Base-by-base conservation (phyloP, 2,113 vertebrate species). In the Ceyx margarethae region DNA sequence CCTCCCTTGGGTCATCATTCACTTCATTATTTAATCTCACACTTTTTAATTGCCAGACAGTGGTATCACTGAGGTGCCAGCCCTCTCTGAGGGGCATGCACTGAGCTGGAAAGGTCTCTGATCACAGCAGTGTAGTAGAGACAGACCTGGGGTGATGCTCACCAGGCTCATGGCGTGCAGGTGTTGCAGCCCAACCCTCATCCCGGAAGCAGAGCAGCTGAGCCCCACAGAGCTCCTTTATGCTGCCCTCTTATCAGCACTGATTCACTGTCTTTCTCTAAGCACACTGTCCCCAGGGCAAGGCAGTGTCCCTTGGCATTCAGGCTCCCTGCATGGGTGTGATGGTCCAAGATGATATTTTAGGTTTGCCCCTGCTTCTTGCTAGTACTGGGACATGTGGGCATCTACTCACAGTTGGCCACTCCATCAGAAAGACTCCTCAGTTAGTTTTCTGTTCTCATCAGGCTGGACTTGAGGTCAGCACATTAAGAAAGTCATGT, bases 61-160 rank as follows among this genome's bases (percentile, higher is more conserved):
- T 4, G 42, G 8, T 35, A 43, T 18, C 65, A 23, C 29, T 46
- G 31, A 73, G 60, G 14, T n/a, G 61, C 56, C 81, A 45, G 57
- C 8, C 1, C 37, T n/a, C 68, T 16, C 26, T 0, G 2, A 48
- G 64, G 15, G 2, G 2, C 13, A 0, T 13, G 37, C 61, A 37
- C 62, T n/a, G 66, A 87, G 28, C 28, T 92, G 81, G 51, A 58
- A 51, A 67, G 42, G 33, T 51, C 67, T 92, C 43, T 86, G 78
- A 37, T 81, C 19, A 14, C 19, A 11, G 25, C 35, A 58, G 9
- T 5, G 31, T 8, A 43, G 18, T 58, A 21, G 48, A 37, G 40
- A 28, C 28, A 57, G 19, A n/a, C 1, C 13, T 5, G 1, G 13
- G 31, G 23, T 65, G 45, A 40, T 78, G 74, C 13, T 87, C 25